A percentile compares a stretch with the other conserved stretches of the same genome.
Conservation (phyloP, 2,888 invertebrate genomes). For the Biston stratarius region DNA sequence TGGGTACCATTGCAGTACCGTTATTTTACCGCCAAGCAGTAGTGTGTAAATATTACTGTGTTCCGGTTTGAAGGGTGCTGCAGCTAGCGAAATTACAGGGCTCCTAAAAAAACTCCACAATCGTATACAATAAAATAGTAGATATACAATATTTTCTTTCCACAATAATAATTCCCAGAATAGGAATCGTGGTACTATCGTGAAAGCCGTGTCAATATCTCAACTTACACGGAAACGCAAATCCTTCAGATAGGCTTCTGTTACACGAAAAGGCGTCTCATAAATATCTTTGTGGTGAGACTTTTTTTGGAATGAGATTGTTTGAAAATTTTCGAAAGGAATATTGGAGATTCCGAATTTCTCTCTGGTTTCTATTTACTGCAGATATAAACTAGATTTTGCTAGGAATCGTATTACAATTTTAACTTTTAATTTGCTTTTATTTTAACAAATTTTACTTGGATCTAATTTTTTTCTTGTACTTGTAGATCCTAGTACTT, state of each 20-base stretch:
- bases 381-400: background rate
- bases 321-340: constrained; percentile 18
- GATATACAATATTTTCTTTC: constrained; percentile 29
- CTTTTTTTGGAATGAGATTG: constrained; percentile 16
- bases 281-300: constrained; percentile 23
- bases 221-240: constrained; percentile 42
- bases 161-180: constrained; percentile 17
- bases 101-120: constrained; percentile 10
- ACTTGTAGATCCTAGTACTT: no score
- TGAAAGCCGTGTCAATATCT: constrained; percentile 45
- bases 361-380: constrained; percentile 1
- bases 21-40: no score
- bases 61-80: no score
- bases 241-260: constrained; percentile 36
- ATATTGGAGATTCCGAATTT: constrained; percentile 13
- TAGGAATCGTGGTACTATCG: constrained; percentile 7
- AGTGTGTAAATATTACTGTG: no score
- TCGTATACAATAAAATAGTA: constrained; percentile 21
- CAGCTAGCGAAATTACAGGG: no score
- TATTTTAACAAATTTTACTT: no score
- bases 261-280: constrained; percentile 26
- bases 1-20: no score
- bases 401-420: background rate
- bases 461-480: no score
- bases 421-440: no score